Evolutionary conservation across 2,888 invertebrate genomes (phyloP), one percentile per base, ranked within the genome.

Genomic region (Shargacucullia verbasci): DNA sequence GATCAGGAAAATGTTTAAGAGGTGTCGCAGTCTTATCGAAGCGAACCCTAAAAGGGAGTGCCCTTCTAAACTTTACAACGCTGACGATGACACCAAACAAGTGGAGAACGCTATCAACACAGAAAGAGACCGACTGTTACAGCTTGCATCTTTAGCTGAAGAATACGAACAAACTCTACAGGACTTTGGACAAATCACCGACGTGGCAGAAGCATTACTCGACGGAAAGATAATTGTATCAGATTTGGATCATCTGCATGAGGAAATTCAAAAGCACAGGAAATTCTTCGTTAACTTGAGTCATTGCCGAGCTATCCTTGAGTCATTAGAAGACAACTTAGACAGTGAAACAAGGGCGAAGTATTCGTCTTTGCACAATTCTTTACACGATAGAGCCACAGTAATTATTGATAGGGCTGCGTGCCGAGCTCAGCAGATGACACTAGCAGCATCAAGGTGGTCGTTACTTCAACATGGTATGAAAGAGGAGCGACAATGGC

Each of bases 251-350:
- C 97, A 98, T 76, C 90, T 98, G n/a, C 97, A 97, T 79, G 97
- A 97, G 79, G 98, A 98, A 91, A 97, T 98, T 90, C 98, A 98
- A 79, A 98, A 97, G 82, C 97, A 98, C 79, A 95, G 98, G 35
- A 97, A 97, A 81, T 98, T 98, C 94, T 98, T 98, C 81, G 97
- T 97, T 0, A 98, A 98, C 75, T 88, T 98, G 8, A 98, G 97
- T 78, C 97, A 98, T 71, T 98, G 98, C 79, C 95, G 97, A 73
- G 97, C 97, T 10, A 97, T 98, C 76, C 91, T 98, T 35, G 98
- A 98, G 85, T 98, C 98, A 0, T 88, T 98, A 20, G 98, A 98
- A 87, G 96, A 96, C 68, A 97, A 98, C 82, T 93, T 98, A 35
- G 98, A 98, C 78, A 95, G 94, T 34, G 97, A 97, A 86, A 98